Evolutionary conservation across 2,113 vertebrate species (phyloP).

Genomic region (Halcyon senegalensis): DNA sequence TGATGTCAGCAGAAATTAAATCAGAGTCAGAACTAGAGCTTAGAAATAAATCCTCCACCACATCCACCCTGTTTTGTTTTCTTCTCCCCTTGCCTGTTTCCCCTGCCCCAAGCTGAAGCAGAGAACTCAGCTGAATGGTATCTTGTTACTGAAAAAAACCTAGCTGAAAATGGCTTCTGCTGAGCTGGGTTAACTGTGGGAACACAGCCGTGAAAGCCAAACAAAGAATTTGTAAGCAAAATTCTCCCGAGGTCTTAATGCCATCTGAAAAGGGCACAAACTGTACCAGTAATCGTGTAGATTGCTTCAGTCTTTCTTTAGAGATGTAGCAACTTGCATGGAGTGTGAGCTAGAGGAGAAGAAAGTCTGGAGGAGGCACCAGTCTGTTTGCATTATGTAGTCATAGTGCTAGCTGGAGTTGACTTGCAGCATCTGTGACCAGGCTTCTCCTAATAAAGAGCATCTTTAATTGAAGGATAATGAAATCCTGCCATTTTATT

Average conservation of each 20-base stretch:
- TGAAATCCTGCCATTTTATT: slow-evolving; percentile 9
- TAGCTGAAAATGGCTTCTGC: background rate
- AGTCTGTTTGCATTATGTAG: slow-evolving; percentile 39
- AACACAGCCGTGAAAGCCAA: background rate
- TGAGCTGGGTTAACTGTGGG: background rate
- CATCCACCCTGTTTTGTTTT: background rate
- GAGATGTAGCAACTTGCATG: background rate
- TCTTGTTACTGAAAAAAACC: background rate
- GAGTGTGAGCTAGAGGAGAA: background rate
- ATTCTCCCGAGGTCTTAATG: background rate
- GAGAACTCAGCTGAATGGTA: background rate
- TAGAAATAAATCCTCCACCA: background rate
- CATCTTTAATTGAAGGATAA: background rate
- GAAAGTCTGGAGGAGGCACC: slow-evolving; percentile 39
- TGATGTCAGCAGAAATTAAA: background rate
- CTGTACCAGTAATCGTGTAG: background rate
- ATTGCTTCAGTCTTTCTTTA: background rate
- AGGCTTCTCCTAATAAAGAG: slow-evolving; percentile 23
- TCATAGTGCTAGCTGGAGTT: slow-evolving; percentile 27
- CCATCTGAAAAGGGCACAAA: background rate
- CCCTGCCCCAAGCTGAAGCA: background rate
- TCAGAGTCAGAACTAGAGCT: background rate
- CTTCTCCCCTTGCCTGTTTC: background rate
- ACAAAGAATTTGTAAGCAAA: background rate
- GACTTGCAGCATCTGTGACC: slow-evolving; percentile 48